Evolutionary conservation across 1,140 invertebrate genomes (phyloP).

Genomic region (Dysdera silvatica): DNA sequence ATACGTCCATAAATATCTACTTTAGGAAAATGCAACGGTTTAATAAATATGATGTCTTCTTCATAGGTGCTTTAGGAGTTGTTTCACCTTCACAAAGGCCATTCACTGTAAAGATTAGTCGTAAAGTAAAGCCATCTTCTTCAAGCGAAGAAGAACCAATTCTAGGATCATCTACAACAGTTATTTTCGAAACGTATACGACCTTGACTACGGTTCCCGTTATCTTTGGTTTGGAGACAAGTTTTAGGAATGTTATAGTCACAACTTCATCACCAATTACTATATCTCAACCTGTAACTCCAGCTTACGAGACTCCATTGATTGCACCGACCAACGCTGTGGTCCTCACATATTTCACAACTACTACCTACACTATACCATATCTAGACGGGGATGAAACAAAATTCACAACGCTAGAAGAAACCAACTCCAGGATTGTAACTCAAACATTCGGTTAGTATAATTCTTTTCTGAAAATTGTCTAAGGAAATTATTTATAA

Average conservation of each 20-base stretch:
- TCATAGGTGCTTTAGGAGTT: constrained; percentile 13
- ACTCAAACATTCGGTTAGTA: constrained; percentile 26
- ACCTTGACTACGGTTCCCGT: constrained; percentile 30
- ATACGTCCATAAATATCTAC: too few relatives aligned
- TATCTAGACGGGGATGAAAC: constrained; percentile 30
- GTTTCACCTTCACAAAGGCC: constrained; percentile 18
- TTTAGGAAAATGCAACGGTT: too few relatives aligned
- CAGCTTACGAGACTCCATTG: constrained; percentile 6
- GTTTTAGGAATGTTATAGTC: constrained; percentile 24
- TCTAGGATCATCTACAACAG: constrained; percentile 16
- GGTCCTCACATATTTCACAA: constrained; percentile 33
- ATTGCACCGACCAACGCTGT: constrained; percentile 12
- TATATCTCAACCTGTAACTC: constrained; percentile 7
- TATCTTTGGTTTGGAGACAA: constrained; percentile 31
- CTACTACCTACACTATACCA: constrained; percentile 36
- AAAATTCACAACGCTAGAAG: constrained; percentile 32
- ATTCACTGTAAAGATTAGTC: constrained; percentile 24
- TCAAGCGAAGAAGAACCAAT: neutral
- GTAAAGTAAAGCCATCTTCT: constrained; percentile 11
- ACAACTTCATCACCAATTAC: constrained; percentile 26
- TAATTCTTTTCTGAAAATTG: neutral
- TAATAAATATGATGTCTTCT: too few relatives aligned
- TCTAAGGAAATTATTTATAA: neutral
- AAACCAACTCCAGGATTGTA: constrained; percentile 34
- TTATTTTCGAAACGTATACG: constrained; percentile 26